Conservation (phyloP, 30 jellyfish, hydroid and myxozoan genomes). For the Pelagia noctiluca region DNA sequence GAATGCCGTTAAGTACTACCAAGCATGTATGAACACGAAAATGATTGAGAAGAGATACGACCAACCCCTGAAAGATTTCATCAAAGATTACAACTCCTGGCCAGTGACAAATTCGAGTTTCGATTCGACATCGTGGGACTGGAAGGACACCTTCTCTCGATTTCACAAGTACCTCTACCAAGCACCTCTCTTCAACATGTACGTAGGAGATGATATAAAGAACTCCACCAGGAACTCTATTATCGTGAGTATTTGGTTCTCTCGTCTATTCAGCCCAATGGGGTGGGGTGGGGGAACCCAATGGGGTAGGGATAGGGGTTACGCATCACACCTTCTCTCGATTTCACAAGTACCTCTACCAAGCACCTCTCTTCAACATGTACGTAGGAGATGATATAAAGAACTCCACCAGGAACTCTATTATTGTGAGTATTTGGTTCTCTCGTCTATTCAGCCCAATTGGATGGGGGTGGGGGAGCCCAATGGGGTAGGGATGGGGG, state of each 20-base stretch:
- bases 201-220: constrained; percentile 83
- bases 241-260: constrained; percentile 58
- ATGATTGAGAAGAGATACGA: constrained; percentile 77
- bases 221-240: constrained; percentile 81
- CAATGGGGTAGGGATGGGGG: neutral
- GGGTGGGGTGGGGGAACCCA: neutral
- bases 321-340: constrained; percentile 30
- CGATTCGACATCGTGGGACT: constrained; percentile 76
- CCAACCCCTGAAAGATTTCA: constrained; percentile 76
- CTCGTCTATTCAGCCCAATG: neutral
- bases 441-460: neutral
- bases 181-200: constrained; percentile 89
- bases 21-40: constrained; percentile 81
- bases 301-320: neutral
- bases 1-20: constrained; percentile 83
- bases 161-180: constrained; percentile 68
- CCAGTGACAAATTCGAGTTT: constrained; percentile 89
- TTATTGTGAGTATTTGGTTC: constrained; percentile 66
- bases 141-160: constrained; percentile 59
- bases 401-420: constrained; percentile 78
- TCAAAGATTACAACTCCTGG: constrained; percentile 87
- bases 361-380: constrained; percentile 87
- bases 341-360: constrained; percentile 67
- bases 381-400: constrained; percentile 86
- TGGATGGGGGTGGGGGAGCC: neutral